Evolutionary conservation across 2,888 invertebrate species (phyloP).

Genomic region (Tupiocoris notatus): DNA sequence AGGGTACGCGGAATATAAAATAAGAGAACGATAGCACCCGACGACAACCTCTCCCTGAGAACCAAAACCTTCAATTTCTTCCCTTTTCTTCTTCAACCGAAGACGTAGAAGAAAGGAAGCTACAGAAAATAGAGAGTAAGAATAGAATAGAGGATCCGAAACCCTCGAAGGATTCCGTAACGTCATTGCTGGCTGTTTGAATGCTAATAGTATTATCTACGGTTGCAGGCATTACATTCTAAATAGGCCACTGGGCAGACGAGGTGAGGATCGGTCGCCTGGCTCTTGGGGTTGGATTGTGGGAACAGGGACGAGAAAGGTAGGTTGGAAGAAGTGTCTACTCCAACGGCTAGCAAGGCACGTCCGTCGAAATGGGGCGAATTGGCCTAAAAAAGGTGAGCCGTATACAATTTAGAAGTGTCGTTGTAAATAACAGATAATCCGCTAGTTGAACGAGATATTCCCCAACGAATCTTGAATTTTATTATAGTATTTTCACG

Average conservation of each 20-base stretch:
- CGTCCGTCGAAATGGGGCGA: too few species aligned
- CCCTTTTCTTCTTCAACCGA: background rate
- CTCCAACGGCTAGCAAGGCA: too few species aligned
- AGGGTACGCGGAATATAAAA: background rate
- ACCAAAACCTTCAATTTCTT: background rate
- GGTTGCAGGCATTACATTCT: conserved; percentile 18
- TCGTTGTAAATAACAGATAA: too few species aligned
- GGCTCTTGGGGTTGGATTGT: background rate
- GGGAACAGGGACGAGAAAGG: too few species aligned
- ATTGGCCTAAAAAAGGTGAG: too few species aligned
- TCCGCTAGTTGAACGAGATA: too few species aligned
- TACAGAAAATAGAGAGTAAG: background rate
- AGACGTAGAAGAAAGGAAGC: background rate
- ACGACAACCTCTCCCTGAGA: background rate
- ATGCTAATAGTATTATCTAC: conserved; percentile 35
- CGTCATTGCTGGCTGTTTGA: conserved; percentile 35
- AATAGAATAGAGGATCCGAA: background rate
- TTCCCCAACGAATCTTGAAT: too few species aligned
- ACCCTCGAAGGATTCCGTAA: conserved; percentile 18
- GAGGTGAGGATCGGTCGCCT: background rate
- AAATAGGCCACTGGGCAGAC: background rate
- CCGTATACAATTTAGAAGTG: too few species aligned
- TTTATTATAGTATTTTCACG: too few species aligned
- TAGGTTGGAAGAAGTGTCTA: too few species aligned
- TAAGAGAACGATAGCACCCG: background rate